Conservation (phyloP, 2,113 vertebrate species). For the Datnioides undecimradiatus region DNA sequence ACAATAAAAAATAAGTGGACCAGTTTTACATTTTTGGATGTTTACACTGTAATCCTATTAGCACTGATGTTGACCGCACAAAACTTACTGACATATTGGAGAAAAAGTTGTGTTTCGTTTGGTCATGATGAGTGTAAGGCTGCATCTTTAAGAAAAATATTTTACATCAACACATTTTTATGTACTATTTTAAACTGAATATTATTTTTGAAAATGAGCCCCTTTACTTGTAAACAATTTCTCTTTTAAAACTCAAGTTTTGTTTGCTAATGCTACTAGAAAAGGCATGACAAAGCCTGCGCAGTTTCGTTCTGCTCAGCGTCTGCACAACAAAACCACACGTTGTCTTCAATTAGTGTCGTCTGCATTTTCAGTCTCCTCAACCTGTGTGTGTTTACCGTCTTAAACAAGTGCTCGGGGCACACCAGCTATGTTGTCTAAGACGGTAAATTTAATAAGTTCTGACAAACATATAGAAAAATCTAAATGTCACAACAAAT, state of each 20-base stretch:
- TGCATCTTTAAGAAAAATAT: not conserved
- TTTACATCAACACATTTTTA: not conserved
- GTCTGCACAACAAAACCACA: constrained; percentile 21
- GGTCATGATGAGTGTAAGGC: not conserved
- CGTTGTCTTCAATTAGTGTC: constrained; percentile 5
- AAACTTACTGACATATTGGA: too few relatives aligned
- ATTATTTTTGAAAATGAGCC: not conserved
- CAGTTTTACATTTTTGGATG: not conserved
- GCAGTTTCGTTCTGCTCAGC: constrained; percentile 3
- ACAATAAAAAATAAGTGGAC: too few relatives aligned
- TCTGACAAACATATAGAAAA: not conserved
- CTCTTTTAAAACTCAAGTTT: not conserved
- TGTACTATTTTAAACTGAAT: not conserved
- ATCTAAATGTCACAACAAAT: not conserved
- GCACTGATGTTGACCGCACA: not conserved
- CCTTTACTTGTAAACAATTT: not conserved
- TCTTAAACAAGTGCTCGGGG: not conserved
- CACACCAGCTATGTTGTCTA: not conserved
- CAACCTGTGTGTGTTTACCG: not conserved
- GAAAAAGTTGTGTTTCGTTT: not conserved
- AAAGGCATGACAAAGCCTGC: constrained; percentile 6
- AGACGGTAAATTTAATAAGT: not conserved
- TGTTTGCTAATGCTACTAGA: not conserved
- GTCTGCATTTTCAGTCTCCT: not conserved
- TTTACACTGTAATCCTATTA: not conserved